phyloP scores from a whole-genome alignment of 2,113 vertebrate genomes.

The Bombycilla garrulus region DNA sequence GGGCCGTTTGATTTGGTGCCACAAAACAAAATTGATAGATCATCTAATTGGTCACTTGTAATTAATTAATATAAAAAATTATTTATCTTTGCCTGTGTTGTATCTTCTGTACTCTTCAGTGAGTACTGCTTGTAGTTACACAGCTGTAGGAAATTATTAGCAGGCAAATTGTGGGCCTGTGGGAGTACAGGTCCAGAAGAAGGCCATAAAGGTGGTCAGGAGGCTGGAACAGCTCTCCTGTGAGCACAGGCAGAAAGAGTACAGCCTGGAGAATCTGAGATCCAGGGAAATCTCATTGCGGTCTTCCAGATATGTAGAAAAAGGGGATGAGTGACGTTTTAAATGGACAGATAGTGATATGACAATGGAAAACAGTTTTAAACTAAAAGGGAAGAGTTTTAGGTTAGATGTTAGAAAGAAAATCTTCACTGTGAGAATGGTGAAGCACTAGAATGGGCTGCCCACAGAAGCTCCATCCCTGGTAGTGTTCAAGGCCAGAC shows the following conservation, averaged over 20 bases:
- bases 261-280: neutral
- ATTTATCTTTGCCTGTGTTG: neutral
- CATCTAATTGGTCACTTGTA: slow-evolving; percentile 26
- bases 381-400: neutral
- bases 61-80: slow-evolving; percentile 33
- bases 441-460: neutral
- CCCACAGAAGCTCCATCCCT: neutral
- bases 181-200: neutral
- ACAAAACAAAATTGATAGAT: slow-evolving; percentile 25
- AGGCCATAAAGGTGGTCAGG: neutral
- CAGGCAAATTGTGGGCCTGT: neutral
- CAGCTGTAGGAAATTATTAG: neutral
- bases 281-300: neutral
- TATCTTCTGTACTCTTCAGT: neutral
- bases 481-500: neutral
- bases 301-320: neutral
- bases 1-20: slow-evolving; percentile 13
- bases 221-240: neutral
- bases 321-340: neutral
- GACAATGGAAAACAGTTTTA: neutral
- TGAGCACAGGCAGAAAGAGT: neutral
- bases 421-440: neutral
- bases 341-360: neutral
- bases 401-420: neutral
- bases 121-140: neutral